Evolutionary conservation across 2,888 invertebrate genomes (phyloP).

Genomic region (Parnassius apollo): DNA sequence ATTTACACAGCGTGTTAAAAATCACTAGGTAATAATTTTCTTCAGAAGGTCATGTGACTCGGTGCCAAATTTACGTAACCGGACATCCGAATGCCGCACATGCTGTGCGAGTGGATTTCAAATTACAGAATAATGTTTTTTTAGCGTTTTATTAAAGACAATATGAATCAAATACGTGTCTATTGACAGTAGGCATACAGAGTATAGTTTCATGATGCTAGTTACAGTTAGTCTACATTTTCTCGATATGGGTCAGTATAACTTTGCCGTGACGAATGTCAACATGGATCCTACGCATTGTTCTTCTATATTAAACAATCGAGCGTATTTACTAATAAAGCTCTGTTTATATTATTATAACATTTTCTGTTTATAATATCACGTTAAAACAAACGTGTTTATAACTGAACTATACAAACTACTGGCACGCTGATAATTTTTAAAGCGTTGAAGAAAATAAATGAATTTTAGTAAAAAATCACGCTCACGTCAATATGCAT

Average conservation of each 20-base stretch:
- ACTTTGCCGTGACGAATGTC: constrained; percentile 29
- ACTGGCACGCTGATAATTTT: constrained; percentile 16
- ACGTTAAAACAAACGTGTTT: constrained; percentile 46
- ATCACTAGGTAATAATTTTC: neutral
- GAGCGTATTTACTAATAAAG: constrained; percentile 60
- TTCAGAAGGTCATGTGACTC: constrained; percentile 17
- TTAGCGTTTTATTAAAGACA: no score
- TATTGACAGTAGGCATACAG: neutral
- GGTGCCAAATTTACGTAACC: constrained; percentile 25
- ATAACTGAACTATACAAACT: constrained; percentile 34
- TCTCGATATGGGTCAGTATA: constrained; percentile 30
- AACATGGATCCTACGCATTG: constrained; percentile 49
- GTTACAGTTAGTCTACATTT: no score
- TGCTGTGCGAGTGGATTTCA: neutral
- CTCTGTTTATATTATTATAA: constrained; percentile 47
- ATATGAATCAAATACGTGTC: no score
- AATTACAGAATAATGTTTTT: neutral
- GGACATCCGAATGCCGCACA: constrained; percentile 35
- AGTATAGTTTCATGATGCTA: neutral
- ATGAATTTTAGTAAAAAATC: no score
- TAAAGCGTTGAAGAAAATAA: neutral
- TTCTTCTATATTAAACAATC: constrained; percentile 49
- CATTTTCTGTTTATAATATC: constrained; percentile 36
- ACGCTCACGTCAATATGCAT: no score
- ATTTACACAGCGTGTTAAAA: neutral